Evolutionary conservation across 2,888 invertebrate genomes (phyloP), one percentile per base, ranked within the genome.

Genomic region (Morpho helenor): DNA sequence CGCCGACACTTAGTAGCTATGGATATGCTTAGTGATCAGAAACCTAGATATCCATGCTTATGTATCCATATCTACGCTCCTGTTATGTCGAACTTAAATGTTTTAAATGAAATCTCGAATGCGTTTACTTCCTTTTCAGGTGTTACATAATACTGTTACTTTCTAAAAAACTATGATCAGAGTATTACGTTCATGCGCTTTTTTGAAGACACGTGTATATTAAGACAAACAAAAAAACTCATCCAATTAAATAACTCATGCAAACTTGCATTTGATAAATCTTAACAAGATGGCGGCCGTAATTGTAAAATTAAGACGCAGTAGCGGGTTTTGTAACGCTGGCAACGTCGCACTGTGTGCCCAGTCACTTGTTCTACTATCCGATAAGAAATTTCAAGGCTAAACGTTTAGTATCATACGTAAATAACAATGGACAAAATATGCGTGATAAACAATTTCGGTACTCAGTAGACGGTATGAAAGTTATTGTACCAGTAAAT

Each of bases 311-410:
- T 82, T 88, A 80, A 84, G 85, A 82, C 90, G 90, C 81, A 90
- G 77, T 86, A 80, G 72, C 76, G 75, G 68, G 73, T 74, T 71
- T 31, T 73, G 74, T 76, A 83, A 78, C 72, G 77, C 79, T 86
- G 89, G 88, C 90, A 89, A 89, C 90, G 87, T 84, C 84, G 90
- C 90, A 70, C 71, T 72, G 60, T 65, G 62, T 52, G 73, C 75
- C 75, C 77, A 77, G 79, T 80, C 81, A 76, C 80, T 85, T 82
- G 77, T 76, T 83, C 60, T 65, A 31, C 31, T 31, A 62, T 62
- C 59, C 83, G 89, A 89, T 90, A 89, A 88, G 86, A 85, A 79
- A 74, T 84, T 85, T 88, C 89, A 90, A 89, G 89, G 89, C 86
- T 87, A 82, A 71, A 70, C 69, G 68, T 76, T 84, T 78, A 65